phyloP scores from a whole-genome alignment of 30 jellyfish, hydroid and myxozoan species.

The Pseudorhiza aurosa region DNA sequence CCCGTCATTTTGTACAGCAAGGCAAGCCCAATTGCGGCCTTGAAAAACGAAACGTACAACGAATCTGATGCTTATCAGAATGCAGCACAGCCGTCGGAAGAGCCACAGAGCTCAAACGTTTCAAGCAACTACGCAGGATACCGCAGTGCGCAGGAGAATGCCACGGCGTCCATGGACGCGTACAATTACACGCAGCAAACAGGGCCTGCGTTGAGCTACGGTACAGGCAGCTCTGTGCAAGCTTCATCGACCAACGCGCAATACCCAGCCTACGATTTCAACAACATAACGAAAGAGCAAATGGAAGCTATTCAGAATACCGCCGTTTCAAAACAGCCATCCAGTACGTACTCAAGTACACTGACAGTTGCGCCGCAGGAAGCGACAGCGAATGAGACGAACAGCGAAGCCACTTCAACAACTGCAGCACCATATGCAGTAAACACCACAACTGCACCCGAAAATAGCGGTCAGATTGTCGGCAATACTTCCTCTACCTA shows the following conservation, averaged over 20 bases:
- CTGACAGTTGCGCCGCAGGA: neutral
- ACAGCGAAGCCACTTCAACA: neutral
- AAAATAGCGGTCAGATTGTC: neutral
- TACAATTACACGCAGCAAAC: too few relatives aligned
- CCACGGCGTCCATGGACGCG: too few relatives aligned
- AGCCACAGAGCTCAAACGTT: too few relatives aligned
- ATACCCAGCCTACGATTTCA: slow-evolving; percentile 7
- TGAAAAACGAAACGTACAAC: too few relatives aligned
- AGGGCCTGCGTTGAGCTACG: too few relatives aligned
- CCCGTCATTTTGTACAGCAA: too few relatives aligned
- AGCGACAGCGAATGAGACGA: neutral
- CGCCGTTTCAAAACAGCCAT: neutral
- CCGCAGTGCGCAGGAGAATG: too few relatives aligned
- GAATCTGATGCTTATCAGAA: too few relatives aligned
- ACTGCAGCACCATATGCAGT: neutral
- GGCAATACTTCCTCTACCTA: neutral
- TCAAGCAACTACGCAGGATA: too few relatives aligned
- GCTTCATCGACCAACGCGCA: neutral
- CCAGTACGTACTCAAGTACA: neutral
- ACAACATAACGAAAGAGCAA: slow-evolving; percentile 24
- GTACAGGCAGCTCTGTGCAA: neutral
- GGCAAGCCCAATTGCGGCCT: too few relatives aligned
- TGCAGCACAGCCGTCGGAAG: too few relatives aligned
- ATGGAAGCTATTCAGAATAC: slow-evolving; percentile 37
- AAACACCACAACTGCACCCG: neutral